Percentiles rank a stretch among this genome's conserved stretches.
Conservation (phyloP, 2,797 vertebrate genomes). For the Miichthys miiuy region DNA sequence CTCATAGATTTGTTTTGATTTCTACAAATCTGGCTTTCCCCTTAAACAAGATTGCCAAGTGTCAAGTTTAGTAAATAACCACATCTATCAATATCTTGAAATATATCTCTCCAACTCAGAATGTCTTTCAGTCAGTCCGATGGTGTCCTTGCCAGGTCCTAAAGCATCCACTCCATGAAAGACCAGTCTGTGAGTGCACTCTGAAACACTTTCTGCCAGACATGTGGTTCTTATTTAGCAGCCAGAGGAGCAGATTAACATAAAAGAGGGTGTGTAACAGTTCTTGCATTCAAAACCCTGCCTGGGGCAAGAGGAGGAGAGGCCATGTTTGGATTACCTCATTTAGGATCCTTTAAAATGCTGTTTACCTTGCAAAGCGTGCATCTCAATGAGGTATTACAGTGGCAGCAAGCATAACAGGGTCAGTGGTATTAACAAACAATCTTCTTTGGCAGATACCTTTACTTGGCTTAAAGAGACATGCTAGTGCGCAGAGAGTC, state of each 20-base stretch:
- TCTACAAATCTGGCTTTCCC: constrained; percentile 13
- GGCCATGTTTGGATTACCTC: constrained; percentile 81
- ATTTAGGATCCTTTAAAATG: constrained; percentile 84
- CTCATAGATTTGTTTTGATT: constrained; percentile 36
- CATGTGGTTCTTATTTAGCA: constrained; percentile 89
- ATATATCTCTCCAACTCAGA: constrained; percentile 41
- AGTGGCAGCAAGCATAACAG: constrained; percentile 63
- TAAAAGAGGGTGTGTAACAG: constrained; percentile 86
- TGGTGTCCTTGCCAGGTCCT: constrained; percentile 56
- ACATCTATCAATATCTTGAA: constrained; percentile 56
- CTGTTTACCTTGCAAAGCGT: constrained; percentile 86
- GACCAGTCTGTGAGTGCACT: constrained; percentile 73
- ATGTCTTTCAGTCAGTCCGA: constrained; percentile 45
- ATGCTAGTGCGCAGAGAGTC: not conserved
- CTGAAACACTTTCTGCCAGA: constrained; percentile 72
- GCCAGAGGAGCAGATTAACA: constrained; percentile 85
- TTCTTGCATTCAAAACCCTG: constrained; percentile 80
- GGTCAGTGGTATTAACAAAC: constrained; percentile 68
- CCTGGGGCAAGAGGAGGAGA: constrained; percentile 77
- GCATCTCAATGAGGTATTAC: constrained; percentile 81
- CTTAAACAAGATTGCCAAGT: constrained; percentile 43
- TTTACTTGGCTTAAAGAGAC: constrained; percentile 35
- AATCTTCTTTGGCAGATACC: constrained; percentile 45
- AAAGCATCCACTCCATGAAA: constrained; percentile 72
- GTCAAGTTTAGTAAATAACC: constrained; percentile 61